Evolutionary conservation across 2,797 vertebrate genomes (phyloP).

Genomic region (Balearica regulorum): DNA sequence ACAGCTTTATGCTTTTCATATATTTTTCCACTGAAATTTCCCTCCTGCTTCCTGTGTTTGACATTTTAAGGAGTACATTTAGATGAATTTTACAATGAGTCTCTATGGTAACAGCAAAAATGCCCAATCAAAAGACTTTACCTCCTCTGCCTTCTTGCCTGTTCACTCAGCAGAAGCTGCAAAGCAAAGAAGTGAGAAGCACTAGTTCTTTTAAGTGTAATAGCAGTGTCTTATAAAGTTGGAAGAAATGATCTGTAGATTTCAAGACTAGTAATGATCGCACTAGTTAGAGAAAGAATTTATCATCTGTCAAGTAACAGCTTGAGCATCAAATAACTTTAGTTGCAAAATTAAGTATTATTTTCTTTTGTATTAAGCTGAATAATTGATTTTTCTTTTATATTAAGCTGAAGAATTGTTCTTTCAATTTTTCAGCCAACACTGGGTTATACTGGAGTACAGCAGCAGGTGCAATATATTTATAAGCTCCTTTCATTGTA

Average conservation of each 20-base stretch:
- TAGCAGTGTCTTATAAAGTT: not conserved
- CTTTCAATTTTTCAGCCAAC: not conserved
- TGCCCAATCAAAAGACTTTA: conserved; percentile 36
- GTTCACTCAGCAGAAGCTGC: conserved; percentile 4
- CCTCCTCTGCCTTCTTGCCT: not conserved
- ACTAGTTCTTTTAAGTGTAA: not conserved
- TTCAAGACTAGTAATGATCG: not conserved
- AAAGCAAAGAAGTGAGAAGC: not conserved
- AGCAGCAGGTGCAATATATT: not conserved
- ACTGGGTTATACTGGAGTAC: not conserved
- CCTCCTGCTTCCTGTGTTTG: conserved; percentile 55
- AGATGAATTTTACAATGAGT: conserved; percentile 39
- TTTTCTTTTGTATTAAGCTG: not conserved
- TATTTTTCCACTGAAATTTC: conserved; percentile 50
- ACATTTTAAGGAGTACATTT: conserved; percentile 38
- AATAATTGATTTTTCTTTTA: not conserved
- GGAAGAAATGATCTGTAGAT: not conserved
- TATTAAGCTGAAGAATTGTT: not conserved
- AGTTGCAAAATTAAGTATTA: not conserved
- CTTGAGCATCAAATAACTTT: not conserved
- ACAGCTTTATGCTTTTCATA: conserved; percentile 46
- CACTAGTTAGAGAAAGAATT: not conserved
- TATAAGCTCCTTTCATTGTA: not conserved
- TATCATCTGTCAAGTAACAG: not conserved
- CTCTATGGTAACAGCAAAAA: conserved; percentile 47